Percentiles rank a stretch among this genome's conserved stretches.
Conservation (phyloP, 2,888 invertebrate species). For the Platynereis dumerilii region DNA sequence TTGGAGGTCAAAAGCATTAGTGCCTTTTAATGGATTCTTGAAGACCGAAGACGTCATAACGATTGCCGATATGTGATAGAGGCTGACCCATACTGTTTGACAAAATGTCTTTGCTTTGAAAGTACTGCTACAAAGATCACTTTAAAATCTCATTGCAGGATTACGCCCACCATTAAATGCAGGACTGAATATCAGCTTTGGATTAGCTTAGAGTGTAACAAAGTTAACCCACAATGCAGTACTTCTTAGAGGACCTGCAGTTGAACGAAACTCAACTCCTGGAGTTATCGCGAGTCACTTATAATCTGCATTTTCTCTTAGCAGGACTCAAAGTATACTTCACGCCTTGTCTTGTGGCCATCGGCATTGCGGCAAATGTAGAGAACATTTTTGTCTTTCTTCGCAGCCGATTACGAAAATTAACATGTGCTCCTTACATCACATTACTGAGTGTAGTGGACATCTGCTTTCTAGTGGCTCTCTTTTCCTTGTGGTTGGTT, state of each 20-base stretch:
- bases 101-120: too few relatives aligned
- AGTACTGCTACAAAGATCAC: too few relatives aligned
- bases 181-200: too few relatives aligned
- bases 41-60: too few relatives aligned
- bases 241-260: constrained; percentile 2
- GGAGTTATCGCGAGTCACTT: background rate
- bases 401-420: background rate
- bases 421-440: background rate
- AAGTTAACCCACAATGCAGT: constrained; percentile 5
- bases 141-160: too few relatives aligned
- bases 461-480: background rate
- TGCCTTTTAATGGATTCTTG: too few relatives aligned
- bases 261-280: background rate
- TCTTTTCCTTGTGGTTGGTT: constrained; percentile 1
- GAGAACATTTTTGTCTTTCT: background rate
- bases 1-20: too few relatives aligned
- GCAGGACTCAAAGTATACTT: background rate
- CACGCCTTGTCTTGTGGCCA: background rate
- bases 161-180: too few relatives aligned
- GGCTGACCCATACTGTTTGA: too few relatives aligned
- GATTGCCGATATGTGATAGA: too few relatives aligned
- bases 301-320: background rate
- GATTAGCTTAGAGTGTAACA: too few relatives aligned
- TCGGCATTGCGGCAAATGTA: background rate
- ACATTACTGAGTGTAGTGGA: background rate